Conservation (phyloP, 2,113 vertebrate species). For the Pristiophorus japonicus region DNA sequence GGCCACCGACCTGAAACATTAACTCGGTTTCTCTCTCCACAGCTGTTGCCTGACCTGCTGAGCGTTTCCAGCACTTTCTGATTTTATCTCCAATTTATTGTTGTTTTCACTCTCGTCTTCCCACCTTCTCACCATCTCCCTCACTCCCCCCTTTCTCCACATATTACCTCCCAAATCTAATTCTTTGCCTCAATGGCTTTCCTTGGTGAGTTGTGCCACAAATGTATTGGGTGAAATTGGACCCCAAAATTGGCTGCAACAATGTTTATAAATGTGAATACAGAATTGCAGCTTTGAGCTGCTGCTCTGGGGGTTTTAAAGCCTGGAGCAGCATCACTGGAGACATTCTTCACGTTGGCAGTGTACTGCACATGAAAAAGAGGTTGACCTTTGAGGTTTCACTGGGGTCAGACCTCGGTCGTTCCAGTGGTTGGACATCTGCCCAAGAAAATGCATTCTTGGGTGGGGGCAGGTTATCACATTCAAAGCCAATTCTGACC, state of each 20-base stretch:
- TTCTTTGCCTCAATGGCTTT: not conserved
- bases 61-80: no score
- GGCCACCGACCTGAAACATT: no score
- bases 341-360: not conserved
- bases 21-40: no score
- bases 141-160: not conserved
- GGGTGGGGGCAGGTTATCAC: not conserved
- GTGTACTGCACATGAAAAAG: not conserved
- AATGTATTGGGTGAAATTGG: no score
- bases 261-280: not conserved
- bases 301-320: not conserved
- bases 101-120: not conserved
- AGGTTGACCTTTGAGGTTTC: not conserved
- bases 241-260: not conserved
- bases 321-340: not conserved
- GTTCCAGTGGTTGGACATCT: not conserved
- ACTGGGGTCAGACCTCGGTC: not conserved
- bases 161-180: not conserved
- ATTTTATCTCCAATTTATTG: not conserved
- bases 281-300: not conserved
- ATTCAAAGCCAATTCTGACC: not conserved
- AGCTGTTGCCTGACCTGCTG: no score
- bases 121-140: not conserved
- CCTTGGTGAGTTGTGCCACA: no score
- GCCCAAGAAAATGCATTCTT: not conserved